These are phyloP conservation scores for Psammodynastes pulverulentus DNA, from an alignment of 2,113 vertebrate species.

Conservation along the genomic window DNA sequence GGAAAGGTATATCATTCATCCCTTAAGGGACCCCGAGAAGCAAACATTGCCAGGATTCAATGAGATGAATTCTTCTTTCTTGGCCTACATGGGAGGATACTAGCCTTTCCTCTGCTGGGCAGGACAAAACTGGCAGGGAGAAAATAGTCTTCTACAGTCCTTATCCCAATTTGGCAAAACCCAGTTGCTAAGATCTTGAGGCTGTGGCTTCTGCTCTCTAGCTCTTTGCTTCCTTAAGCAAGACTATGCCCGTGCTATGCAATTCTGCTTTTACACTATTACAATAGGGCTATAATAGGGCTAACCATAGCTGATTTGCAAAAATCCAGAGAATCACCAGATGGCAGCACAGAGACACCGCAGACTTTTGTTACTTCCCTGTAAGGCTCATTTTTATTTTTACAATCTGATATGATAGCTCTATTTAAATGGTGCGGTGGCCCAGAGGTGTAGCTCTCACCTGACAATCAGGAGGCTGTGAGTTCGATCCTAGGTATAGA, in stretches of 20 bases:
- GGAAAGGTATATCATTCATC: too few relatives aligned
- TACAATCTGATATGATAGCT: not conserved
- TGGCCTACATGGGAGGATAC: not conserved
- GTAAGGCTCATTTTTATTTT: not conserved
- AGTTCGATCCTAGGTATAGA: too few relatives aligned
- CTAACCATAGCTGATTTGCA: not conserved
- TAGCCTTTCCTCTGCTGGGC: not conserved
- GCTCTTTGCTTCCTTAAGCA: not conserved
- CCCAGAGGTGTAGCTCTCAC: too few relatives aligned
- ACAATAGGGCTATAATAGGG: too few relatives aligned
- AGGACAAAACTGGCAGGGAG: not conserved
- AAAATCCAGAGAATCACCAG: not conserved
- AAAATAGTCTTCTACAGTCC: not conserved
- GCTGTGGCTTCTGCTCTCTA: not conserved
- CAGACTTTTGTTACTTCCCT: not conserved
- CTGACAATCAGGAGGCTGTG: too few relatives aligned
- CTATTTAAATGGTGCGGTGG: not conserved
- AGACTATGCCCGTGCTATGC: not conserved
- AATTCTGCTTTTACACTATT: not conserved
- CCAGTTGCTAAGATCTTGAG: not conserved
- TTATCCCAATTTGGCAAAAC: not conserved
- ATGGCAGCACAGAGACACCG: not conserved
- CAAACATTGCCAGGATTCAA: too few relatives aligned
- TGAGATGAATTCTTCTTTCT: too few relatives aligned
- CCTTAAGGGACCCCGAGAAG: too few relatives aligned